Evolutionary conservation across 2,888 invertebrate genomes (phyloP).

Genomic region (Cephus sareptanus): DNA sequence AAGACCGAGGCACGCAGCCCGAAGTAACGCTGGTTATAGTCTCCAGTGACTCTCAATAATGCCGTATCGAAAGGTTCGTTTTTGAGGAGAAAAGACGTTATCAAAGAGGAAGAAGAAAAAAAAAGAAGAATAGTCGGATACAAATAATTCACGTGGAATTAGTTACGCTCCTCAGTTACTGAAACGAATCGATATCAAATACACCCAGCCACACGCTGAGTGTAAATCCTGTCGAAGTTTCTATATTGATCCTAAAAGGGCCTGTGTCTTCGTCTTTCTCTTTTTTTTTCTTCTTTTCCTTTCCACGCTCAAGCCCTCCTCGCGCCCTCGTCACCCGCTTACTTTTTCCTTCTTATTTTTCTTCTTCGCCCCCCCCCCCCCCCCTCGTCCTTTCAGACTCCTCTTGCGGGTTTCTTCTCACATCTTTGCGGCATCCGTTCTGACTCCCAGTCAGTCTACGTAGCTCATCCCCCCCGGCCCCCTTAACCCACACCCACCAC

Average conservation of each 20-base stretch:
- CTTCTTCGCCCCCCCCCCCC: not conserved
- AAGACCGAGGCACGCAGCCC: conserved; percentile 38
- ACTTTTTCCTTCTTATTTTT: conserved; percentile 24
- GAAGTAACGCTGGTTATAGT: conserved; percentile 45
- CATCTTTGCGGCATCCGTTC: conserved; percentile 19
- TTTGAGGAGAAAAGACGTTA: not conserved
- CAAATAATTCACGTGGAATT: not conserved
- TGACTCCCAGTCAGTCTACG: conserved; percentile 15
- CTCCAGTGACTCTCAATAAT: conserved; percentile 46
- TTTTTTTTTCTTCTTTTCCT: conserved; percentile 21
- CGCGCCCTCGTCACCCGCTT: conserved; percentile 16
- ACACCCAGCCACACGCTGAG: not conserved
- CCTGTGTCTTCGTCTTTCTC: conserved; percentile 15
- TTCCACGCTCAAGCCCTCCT: conserved; percentile 15
- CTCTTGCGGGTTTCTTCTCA: conserved; percentile 22
- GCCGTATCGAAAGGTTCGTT: not conserved
- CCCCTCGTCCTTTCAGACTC: conserved; percentile 12
- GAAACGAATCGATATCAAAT: not conserved
- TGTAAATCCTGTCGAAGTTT: not conserved
- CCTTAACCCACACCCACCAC: conserved; percentile 23
- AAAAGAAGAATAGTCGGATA: not conserved
- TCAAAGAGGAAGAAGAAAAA: not conserved
- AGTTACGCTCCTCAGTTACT: not conserved
- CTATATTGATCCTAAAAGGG: conserved; percentile 31
- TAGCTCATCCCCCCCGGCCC: conserved; percentile 23